Percentiles rank a stretch among this genome's conserved stretches.
Conservation (phyloP, 2,113 vertebrate genomes). For the Pteronura brasiliensis region DNA sequence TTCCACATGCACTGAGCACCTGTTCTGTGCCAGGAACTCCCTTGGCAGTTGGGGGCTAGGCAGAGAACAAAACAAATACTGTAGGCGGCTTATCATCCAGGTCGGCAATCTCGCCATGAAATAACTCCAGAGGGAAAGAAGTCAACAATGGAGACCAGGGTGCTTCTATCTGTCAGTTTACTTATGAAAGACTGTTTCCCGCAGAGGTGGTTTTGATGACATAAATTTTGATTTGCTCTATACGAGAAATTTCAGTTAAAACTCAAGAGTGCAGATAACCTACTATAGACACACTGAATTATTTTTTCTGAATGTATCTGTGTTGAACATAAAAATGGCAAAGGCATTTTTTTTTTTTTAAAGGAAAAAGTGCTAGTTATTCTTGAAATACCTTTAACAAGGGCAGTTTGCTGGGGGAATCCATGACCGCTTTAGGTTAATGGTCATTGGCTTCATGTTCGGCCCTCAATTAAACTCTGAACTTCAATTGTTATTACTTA, state of each 20-base stretch:
- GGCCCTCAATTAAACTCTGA: constrained; percentile 84
- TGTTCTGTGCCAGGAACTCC: background rate
- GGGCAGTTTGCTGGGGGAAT: constrained; percentile 75
- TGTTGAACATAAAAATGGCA: constrained; percentile 25
- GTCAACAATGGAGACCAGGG: background rate
- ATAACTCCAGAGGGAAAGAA: background rate
- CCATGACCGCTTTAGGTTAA: constrained; percentile 80
- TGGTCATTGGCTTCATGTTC: constrained; percentile 80
- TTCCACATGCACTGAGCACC: background rate
- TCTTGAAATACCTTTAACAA: constrained; percentile 70
- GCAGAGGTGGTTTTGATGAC: background rate
- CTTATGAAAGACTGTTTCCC: background rate
- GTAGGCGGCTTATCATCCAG: background rate
- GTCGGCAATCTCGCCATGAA: background rate
- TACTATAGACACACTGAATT: background rate
- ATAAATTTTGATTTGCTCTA: background rate
- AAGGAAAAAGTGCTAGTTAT: background rate
- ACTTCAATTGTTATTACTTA: constrained; percentile 82
- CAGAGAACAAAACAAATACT: background rate
- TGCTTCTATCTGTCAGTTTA: background rate
- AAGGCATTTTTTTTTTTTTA: background rate
- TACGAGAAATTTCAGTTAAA: constrained; percentile 20
- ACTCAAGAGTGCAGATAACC: background rate
- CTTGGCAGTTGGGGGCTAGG: background rate
- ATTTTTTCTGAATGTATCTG: constrained; percentile 36